Evolutionary conservation across 1,140 invertebrate species (phyloP), one percentile per base, ranked within the genome.

Genomic region (Aphidius gifuensis): DNA sequence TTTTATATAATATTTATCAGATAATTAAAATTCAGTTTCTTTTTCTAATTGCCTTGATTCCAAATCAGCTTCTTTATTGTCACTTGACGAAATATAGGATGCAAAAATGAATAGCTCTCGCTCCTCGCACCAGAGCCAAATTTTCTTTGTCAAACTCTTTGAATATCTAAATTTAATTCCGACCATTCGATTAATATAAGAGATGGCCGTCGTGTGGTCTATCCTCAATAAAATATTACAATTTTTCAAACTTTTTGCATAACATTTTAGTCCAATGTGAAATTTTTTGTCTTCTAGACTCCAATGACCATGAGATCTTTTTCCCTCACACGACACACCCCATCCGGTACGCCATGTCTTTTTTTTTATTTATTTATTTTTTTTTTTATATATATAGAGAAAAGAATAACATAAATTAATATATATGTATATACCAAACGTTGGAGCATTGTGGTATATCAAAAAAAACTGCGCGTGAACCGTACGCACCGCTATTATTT

Each of bases 121-220:
- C n/a, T 42, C 6, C 44, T 66, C 62, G 38, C 55, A 64, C 65
- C 58, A 64, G 16, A 39, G 11, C 65, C 62, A 66, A 39, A 66
- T 66, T 3, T 45, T 46, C 9, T 59, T 58, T 2, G 62, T 49
- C 1, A 64, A 32, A 6, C 39, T 53, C 49, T 45, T 64, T 6
- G 61, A 49, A 2, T 58, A 45, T 23, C 6, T 1, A 23, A 50
- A 58, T 3, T 46, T 49, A 11, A 64, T 49, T n/a, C 62, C 62
- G 3, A 56, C 62, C 49, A 51, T 64, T n/a, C 38, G 23, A 46
- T 58, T 59, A 38, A 64, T 59, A 23, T 64, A 64, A 9, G 62
- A n/a, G 38, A 64, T 58, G 6, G 62, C 62, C 9, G 56, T 64
- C 11, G 62, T 64, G 49, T 64, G 58, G 38, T 58, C 62, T n/a